Base-by-base conservation (phyloP, 37 sponge, comb jelly and placozoan species). In the Chondrilla cf. caribensis region DNA sequence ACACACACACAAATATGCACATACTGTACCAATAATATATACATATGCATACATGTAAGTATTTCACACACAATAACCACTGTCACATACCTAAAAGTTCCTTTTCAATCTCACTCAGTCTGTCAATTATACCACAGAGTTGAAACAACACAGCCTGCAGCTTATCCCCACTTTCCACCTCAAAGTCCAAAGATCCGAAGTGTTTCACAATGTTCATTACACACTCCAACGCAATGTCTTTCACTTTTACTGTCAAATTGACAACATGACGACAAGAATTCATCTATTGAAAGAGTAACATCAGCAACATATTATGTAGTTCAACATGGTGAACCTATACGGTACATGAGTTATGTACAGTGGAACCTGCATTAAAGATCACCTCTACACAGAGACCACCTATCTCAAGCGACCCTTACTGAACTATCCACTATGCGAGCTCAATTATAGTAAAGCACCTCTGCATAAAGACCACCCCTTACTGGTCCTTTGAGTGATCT, bases 211-310 rank as follows among this genome's bases (percentile, higher is more conserved):
- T 17, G 36, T 2, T 1, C 43, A 73, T 21, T 38, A 73, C 24
- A 7, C 41, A n/a, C 76, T 73, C 43, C 44, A 42, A 39, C 19
- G 40, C 41, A 22, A 73, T 39, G 42, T 73, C 76, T 37, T 38
- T 73, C n/a, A 40, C 76, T 8, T 24, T 43, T n/a, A n/a, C 24
- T 7, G 76, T 43, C 76, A 73, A 9, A 25, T 73, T 73, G 44
- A 7, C 43, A 40, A 39, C 2, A 24, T 73, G 76, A 40, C 76
- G 76, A 22, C 25, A 9, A 22, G 36, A 41, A 40, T 73, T 73
- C 44, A 42, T 42, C 76, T 73, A 29, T 36, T 36, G 32, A 2
- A n/a, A n/a, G n/a, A n/a, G n/a, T n/a, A n/a, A n/a, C n/a, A n/a
- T n/a, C n/a, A n/a, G n/a, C n/a, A n/a, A n/a, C n/a, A n/a, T n/a